These are phyloP conservation scores for Orgyia antiqua DNA, from an alignment of 2,888 invertebrate genomes.

Conservation along the genomic window DNA sequence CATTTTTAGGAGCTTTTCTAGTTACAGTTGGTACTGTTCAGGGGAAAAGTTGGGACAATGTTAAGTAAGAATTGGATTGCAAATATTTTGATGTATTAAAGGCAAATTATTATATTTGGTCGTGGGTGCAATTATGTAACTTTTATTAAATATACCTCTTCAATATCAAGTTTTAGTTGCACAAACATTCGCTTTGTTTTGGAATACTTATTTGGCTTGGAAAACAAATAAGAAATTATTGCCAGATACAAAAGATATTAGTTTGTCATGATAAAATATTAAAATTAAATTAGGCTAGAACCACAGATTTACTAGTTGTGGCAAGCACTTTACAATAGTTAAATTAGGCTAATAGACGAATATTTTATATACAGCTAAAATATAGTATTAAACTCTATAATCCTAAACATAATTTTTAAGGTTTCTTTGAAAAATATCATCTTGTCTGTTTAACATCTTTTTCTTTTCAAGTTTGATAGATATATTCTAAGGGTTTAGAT, in stretches of 20 bases:
- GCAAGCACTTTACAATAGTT: no score
- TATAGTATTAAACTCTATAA: no score
- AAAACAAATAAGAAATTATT: constrained; percentile 74
- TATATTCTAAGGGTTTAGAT: no score
- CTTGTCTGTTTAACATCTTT: no score
- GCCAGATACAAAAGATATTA: constrained; percentile 13
- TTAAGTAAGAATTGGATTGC: constrained; percentile 72
- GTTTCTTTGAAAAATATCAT: no score
- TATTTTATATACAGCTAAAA: no score
- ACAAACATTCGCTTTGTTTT: constrained; percentile 86
- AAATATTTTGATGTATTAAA: constrained; percentile 81
- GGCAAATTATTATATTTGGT: constrained; percentile 88
- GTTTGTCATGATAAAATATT: not conserved
- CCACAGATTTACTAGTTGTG: no score
- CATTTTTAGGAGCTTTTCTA: constrained; percentile 79
- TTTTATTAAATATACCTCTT: constrained; percentile 90
- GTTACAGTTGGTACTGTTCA: constrained; percentile 77
- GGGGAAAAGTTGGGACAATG: constrained; percentile 68
- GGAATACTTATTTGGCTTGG: constrained; percentile 92
- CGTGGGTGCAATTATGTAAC: constrained; percentile 89
- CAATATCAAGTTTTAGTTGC: constrained; percentile 89
- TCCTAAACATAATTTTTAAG: no score
- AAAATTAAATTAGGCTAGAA: no score
- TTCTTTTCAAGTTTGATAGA: no score
- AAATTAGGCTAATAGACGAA: no score